phyloP scores from a whole-genome alignment of 53 echinoderm and acorn worm genomes.

The Astropecten irregularis region DNA sequence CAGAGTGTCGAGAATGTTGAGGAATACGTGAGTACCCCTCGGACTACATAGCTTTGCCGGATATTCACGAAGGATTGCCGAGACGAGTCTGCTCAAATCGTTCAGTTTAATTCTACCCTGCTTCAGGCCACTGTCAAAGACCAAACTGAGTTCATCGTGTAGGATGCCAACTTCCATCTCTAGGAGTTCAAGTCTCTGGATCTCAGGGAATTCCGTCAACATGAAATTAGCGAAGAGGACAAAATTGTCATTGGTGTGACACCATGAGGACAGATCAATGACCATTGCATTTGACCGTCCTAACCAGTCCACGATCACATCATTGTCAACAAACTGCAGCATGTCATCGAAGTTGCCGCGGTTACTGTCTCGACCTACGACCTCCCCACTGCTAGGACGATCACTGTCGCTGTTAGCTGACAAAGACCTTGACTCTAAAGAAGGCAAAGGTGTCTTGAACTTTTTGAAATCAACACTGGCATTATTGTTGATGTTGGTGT shows the following conservation, averaged over 20 bases:
- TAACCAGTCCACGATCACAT: slow-evolving; percentile 69
- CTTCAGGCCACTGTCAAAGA: slow-evolving; percentile 69
- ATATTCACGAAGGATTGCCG: slow-evolving; percentile 86
- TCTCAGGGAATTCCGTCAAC: slow-evolving; percentile 82
- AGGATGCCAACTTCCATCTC: slow-evolving; percentile 89
- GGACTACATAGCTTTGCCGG: slow-evolving; percentile 71
- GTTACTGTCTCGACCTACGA: background rate
- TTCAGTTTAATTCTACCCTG: slow-evolving; percentile 55
- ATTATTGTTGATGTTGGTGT: slow-evolving; percentile 4
- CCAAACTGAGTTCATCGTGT: slow-evolving; percentile 80
- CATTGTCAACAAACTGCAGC: slow-evolving; percentile 64
- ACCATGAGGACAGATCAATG: slow-evolving; percentile 76
- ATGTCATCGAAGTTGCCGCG: slow-evolving; percentile 78
- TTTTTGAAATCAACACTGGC: slow-evolving; percentile 57
- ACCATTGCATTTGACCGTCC: slow-evolving; percentile 80
- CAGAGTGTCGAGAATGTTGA: slow-evolving; percentile 84
- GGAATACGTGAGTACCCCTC: slow-evolving; percentile 81
- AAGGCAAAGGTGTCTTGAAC: slow-evolving; percentile 59
- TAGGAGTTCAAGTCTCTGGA: slow-evolving; percentile 75
- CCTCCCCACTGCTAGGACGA: slow-evolving; percentile 42
- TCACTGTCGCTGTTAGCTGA: slow-evolving; percentile 58
- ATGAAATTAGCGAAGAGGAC: slow-evolving; percentile 90
- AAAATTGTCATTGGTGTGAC: slow-evolving; percentile 69
- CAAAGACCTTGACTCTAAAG: slow-evolving; percentile 70
- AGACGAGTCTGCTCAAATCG: slow-evolving; percentile 65